Base-by-base conservation (phyloP, 2,797 vertebrate genomes). In the Phoebastria nigripes region DNA sequence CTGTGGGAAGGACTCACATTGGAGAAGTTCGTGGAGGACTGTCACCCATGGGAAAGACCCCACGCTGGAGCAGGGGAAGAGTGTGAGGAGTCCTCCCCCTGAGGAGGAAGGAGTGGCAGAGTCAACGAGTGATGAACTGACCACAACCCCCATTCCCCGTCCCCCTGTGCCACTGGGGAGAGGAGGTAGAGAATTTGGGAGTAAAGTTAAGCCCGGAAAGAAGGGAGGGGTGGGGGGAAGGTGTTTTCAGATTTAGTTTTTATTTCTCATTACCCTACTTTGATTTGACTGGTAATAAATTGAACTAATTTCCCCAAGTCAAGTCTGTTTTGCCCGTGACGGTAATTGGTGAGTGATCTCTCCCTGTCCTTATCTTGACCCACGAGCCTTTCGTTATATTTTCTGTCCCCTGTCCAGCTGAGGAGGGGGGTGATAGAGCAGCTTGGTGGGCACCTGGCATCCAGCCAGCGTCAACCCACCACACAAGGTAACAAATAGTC, bases 121-220 rank as follows among this genome's bases (percentile, higher is more conserved):
- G n/a, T 16, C n/a, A 25, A 35, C 2, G 4, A 35, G 7, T 58
- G n/a, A 58, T 16, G 14, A 35, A 35, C 22, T 58, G 15, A 58
- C 22, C 5, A 1, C 22, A 58, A 25, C 9, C 13, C 33, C 33
- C 33, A 15, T 15, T 58, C 21, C 21, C 21, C 4, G 3, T 24
- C 21, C 33, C 21, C n/a, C 22, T 35, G 22, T 1, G 2, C n/a
- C 1, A 2, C n/a, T 58, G 46, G 7, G 4, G 6, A n/a, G 56
- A 15, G 14, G n/a, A 58, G 9, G 14, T 7, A 58, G n/a, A 24
- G 56, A 58, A 58, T 15, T 24, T 3, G 15, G n/a, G 22, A 35
- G n/a, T n/a, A 20, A 56, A 56, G 20, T 15, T 24, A 15, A 58
- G 56, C 9, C 56, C 3, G 2, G 21, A 21, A 58, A 58, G n/a